Base-by-base conservation (phyloP, 2,888 invertebrate species). In the Stenichneumon culpator region DNA sequence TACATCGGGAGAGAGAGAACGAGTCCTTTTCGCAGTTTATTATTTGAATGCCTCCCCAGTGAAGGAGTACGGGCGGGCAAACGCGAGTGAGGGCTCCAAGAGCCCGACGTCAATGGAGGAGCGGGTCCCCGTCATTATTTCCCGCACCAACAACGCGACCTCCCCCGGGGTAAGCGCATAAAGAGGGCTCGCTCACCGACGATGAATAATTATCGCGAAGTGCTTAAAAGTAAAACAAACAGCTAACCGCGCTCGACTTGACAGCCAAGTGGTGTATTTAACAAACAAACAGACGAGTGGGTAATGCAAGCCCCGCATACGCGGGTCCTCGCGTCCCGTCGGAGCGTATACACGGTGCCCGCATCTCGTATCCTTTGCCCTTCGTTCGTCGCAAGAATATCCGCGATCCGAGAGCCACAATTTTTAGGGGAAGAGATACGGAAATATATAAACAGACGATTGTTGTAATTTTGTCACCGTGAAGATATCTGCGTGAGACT, bases 141-240 rank as follows among this genome's bases (percentile, higher is more conserved):
- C 83, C 82, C 78, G 70, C 86, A 87, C 78, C 78, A 73, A 86
- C 84, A 77, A 70, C 67, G 44, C 44, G 47, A 5, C 68, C 39
- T 68, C 69, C 73, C 72, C 32, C 47, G 83, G 79, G 78, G 72
- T 57, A 68, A 67, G 75, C 47, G 44, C 39, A n/a, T 68, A 54
- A n/a, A 32, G 52, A 77, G 22, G 74, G 47, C 73, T 52, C 67
- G 87, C 85, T 91, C 89, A 91, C 89, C 87, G 89, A 88, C 90
- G 90, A 92, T 93, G 92, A 93, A 93, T 93, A 93, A 93, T 92
- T 92, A 92, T 93, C 88, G 86, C 89, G 88, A 60, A 91, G 91
- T 90, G 88, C 90, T 91, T 89, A 87, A 90, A 91, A 91, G 89
- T 89, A 91, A 92, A 92, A 93, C 91, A 93, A 93, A 92, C 91